A percentile compares a stretch with the other conserved stretches of the same genome.
Evolutionary conservation across 1,140 invertebrate species (phyloP).

Genomic region (Drosophila lini): DNA sequence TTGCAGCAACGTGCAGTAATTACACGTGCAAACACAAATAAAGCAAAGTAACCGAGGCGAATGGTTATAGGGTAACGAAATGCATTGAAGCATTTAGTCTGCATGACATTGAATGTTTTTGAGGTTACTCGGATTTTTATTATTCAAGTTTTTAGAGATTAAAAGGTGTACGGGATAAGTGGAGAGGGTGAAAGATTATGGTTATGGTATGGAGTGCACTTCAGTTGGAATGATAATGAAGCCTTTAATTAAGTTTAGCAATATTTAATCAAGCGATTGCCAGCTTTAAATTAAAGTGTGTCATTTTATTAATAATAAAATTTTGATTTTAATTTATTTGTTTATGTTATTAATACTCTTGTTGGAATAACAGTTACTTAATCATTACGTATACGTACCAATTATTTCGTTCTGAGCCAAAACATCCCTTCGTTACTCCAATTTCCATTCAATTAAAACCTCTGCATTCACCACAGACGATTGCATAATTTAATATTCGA

Average conservation of each 20-base stretch:
- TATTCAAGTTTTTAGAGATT: neutral
- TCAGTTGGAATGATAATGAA: neutral
- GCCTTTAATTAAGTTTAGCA: neutral
- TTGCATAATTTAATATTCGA: no score
- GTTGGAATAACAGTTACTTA: neutral
- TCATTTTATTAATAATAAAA: no score
- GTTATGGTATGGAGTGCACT: neutral
- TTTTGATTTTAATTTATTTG: neutral
- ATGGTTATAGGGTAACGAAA: slow-evolving; percentile 33
- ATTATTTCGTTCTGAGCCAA: no score
- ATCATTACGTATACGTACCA: slow-evolving; percentile 3
- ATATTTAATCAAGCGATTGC: neutral
- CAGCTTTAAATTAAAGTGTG: neutral
- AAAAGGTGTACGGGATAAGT: neutral
- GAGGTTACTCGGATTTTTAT: slow-evolving; percentile 5
- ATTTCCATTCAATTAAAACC: no score
- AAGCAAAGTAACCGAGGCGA: slow-evolving; percentile 22
- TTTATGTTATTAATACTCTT: neutral
- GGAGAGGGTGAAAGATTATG: neutral
- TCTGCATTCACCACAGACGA: no score
- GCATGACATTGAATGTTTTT: slow-evolving; percentile 49
- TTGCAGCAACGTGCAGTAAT: slow-evolving; percentile 32
- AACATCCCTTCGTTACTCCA: no score
- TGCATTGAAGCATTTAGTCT: slow-evolving; percentile 27
- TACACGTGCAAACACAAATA: slow-evolving; percentile 39